Evolutionary conservation across 2,797 vertebrate species (phyloP), one percentile per base, ranked within the genome.

Genomic region (Megalops cyprinoides): DNA sequence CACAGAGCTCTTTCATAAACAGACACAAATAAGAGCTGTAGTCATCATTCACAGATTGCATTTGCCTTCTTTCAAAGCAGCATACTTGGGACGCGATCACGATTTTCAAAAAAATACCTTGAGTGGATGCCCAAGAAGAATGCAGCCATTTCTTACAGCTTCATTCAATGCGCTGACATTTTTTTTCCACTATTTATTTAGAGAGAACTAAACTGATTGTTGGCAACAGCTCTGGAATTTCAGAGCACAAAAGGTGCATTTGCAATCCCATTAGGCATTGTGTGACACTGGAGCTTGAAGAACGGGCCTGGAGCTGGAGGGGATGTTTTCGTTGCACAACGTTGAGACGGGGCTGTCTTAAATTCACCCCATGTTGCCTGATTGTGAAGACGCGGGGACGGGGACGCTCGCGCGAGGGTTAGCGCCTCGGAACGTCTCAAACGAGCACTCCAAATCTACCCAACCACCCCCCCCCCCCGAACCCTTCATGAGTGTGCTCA

Each of bases 261-360:
- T 31, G 73, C 23, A 75, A 75, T 53, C 48, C n/a, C 25, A 49
- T 75, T 75, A 75, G 34, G 48, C 46, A 3, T 75, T 31, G 20
- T 51, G 46, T 51, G 73, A 14, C 10, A 34, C 28, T 31, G 73
- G 44, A 48, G 15, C 44, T 20, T 12, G 23, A 31, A 20, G 4
- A 10, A 20, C 8, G 12, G 10, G 73, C 73, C 46, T 20, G 46
- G 25, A 39, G 42, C 23, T 12, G 53, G 1, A n/a, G 10, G 7
- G 8, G 48, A 75, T 49, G 12, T 25, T 49, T 49, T n/a, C 10
- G 74, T 49, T 71, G n/a, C 39, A 46, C 71, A 28, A 18, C 71
- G 71, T 74, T 0, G 42, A 74, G n/a, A 25, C 20, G 46, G 44
- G 44, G 14, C 71, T 44, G 0, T 49, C n/a, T 12, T n/a, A 31